Conservation (phyloP, 2,797 vertebrate species). For the Eurystomus glaucurus region DNA sequence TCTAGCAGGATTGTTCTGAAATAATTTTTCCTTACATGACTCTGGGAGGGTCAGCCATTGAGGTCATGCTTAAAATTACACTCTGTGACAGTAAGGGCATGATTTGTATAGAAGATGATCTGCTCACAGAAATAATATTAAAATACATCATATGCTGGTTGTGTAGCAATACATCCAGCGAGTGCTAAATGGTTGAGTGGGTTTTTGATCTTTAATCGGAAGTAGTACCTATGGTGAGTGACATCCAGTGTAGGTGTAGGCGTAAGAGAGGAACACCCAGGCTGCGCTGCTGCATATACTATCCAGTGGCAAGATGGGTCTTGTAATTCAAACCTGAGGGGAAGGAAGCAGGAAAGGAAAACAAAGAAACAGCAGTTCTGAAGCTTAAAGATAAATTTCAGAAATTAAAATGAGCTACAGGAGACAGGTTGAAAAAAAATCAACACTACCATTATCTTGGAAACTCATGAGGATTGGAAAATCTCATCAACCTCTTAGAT, state of each 20-base stretch:
- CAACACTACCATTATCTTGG: neutral
- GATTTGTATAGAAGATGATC: neutral
- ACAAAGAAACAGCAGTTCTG: neutral
- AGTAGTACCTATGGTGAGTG: neutral
- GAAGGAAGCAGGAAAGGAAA: neutral
- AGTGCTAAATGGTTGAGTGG: neutral
- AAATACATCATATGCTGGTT: neutral
- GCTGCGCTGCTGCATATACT: neutral
- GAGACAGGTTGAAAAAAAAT: neutral
- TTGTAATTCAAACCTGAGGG: neutral
- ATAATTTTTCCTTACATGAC: neutral
- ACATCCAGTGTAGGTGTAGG: neutral
- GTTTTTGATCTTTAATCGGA: neutral
- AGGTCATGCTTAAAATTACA: neutral
- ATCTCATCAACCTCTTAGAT: neutral
- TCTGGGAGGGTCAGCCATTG: neutral
- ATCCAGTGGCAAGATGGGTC: neutral
- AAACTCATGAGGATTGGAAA: neutral
- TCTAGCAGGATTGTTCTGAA: neutral
- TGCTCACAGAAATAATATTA: neutral
- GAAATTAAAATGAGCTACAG: neutral
- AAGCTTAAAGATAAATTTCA: neutral
- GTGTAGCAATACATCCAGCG: neutral
- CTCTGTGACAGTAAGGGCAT: neutral
- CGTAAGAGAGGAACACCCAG: neutral